Percentiles rank a stretch among this genome's conserved stretches.
Conservation (phyloP, 2,113 vertebrate genomes). For the Protobothrops flavoviridis region DNA sequence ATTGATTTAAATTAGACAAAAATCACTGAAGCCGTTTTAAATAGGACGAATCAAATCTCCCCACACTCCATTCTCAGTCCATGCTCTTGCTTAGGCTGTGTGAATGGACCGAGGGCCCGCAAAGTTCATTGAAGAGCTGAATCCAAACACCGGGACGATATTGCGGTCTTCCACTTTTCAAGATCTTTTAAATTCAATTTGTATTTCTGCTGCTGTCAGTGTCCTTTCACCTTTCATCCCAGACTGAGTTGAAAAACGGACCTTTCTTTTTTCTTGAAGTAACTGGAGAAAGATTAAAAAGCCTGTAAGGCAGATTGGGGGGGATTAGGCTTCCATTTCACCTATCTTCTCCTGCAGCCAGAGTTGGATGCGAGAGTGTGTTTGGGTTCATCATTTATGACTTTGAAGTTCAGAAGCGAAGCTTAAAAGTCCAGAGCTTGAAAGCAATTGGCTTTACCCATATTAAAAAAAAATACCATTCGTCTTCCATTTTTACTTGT, state of each 20-base stretch:
- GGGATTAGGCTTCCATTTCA: neutral
- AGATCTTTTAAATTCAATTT: neutral
- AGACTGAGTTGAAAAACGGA: neutral
- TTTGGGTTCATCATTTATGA: neutral
- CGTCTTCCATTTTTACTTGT: neutral
- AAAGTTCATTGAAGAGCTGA: neutral
- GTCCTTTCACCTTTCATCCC: neutral
- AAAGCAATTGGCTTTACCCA: neutral
- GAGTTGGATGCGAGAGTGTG: neutral
- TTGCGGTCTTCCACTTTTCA: neutral
- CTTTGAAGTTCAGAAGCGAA: neutral
- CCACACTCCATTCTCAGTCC: too few species aligned
- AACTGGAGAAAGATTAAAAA: neutral
- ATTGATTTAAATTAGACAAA: too few species aligned
- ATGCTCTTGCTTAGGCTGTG: too few species aligned
- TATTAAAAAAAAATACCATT: neutral
- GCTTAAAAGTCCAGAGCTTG: neutral
- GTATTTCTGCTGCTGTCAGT: neutral
- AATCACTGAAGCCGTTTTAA: too few species aligned
- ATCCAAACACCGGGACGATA: neutral
- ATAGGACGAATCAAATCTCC: too few species aligned
- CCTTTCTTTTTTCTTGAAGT: neutral
- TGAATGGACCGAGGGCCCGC: too few species aligned
- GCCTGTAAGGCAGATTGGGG: neutral
- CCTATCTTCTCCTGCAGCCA: neutral